Percentiles rank a stretch among this genome's conserved stretches.
Evolutionary conservation across 2,113 vertebrate species (phyloP).

Genomic region (Pomatostomus ruficeps): DNA sequence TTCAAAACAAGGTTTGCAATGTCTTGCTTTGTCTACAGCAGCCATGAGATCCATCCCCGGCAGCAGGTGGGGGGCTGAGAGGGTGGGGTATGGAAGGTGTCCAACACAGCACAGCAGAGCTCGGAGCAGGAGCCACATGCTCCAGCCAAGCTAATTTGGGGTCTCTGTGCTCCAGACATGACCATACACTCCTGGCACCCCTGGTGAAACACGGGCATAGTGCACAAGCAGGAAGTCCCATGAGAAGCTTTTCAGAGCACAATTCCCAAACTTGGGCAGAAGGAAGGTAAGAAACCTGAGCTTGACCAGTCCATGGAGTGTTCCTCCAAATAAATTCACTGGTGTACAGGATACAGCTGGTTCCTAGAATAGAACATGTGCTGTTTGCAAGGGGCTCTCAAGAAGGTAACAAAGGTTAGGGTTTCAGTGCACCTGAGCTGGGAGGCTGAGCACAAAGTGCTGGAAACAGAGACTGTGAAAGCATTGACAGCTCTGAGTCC

Average conservation of each 20-base stretch:
- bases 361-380: neutral
- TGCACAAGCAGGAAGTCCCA: neutral
- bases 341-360: neutral
- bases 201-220: fast-evolving
- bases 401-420: neutral
- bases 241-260: neutral
- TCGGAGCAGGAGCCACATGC: fast-evolving
- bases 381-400: neutral
- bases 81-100: fast-evolving
- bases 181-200: fast-evolving
- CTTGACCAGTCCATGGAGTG: neutral
- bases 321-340: neutral
- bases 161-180: fast-evolving
- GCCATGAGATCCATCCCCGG: neutral
- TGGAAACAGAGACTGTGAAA: neutral
- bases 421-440: neutral
- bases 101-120: neutral
- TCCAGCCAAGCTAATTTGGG: neutral
- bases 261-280: neutral
- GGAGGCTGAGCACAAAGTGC: neutral
- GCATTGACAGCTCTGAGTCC: neutral
- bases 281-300: constrained; percentile 4
- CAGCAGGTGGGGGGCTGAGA: too few species aligned
- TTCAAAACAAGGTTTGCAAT: neutral
- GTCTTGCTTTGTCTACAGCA: neutral